Evolutionary conservation across 2,888 invertebrate genomes (phyloP), one percentile per base, ranked within the genome.

Genomic region (Drosophila mayaguana): DNA sequence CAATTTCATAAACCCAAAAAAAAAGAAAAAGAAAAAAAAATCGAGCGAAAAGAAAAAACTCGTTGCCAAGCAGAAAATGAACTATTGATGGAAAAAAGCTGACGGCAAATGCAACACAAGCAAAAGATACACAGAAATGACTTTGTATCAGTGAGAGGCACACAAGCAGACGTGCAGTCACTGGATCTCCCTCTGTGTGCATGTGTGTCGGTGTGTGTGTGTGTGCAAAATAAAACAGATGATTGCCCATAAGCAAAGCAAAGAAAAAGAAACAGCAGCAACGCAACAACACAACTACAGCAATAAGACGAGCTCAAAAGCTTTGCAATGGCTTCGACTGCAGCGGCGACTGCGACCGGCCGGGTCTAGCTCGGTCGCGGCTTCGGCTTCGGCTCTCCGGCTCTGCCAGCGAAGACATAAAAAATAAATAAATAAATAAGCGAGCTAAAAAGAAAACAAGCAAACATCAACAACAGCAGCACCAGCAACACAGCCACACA

Each of bases 41-140:
- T 16, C 6, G 48, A 18, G 12, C 3, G 7, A 6, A 9, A 48
- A 51, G 18, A 61, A 75, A 77, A 86, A 88, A 83, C 77, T 72
- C 81, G 88, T 85, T 88, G 88, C 88, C 83, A 85, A 78, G 85
- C 88, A 83, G 81, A 85, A 84, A 85, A 87, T 84, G 83, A 87
- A 80, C 85, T 87, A 87, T 84, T 82, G 85, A 85, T 80, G 82
- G 67, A 78, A 80, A 81, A 76, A 81, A 84, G 80, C 78, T 80
- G 87, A 80, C 71, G 77, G 75, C 81, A 63, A 86, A 75, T 88
- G 88, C 83, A 85, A 76, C 80, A 86, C 80, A 48, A 75, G 81
- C 82, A 83, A 78, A 81, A 83, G 80, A 75, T 64, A 79, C 77
- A 63, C 48, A 70, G 67, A 71, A 80, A 63, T 81, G 73, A 80